Base-by-base conservation (phyloP, 2,113 vertebrate species). In the Clarias magur region DNA sequence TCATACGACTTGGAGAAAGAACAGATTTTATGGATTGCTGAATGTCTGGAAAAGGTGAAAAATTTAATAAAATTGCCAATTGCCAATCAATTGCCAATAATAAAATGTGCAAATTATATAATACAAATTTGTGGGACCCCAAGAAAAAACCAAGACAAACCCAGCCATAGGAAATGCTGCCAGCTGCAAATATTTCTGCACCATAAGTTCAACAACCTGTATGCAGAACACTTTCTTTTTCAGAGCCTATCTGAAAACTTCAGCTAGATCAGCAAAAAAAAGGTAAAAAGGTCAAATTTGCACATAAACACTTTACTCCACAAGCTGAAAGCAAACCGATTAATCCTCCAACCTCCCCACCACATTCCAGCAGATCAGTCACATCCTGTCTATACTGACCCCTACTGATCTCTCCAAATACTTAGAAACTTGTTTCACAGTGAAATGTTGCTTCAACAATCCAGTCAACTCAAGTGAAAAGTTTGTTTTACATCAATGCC, bases 331-430 rank as follows among this genome's bases (percentile, higher is more conserved):
- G 27, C 80, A 63, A 82, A 38, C 57, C 15, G 59, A 82, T 5
- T 11, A 19, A 62, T 8, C 19, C 34, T 34, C 56, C 30, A 80
- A 12, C 25, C 15, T 3, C 21, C 6, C 3, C 27, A 16, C 53
- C 13, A 80, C 30, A 83, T 54, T 67, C 63, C 82, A 83, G 42
- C 62, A 83, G n/a, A 70, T 25, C 65, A 21, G 27, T 72, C 13
- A 72, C 19, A 84, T 59, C 8, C 25, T 57, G 83, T 84, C 12
- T 85, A 19, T 73, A 75, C 54, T 80, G 53, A 57, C 76, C 54
- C 75, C 62, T 85, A 65, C n/a, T 68, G 48, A 68, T 57, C 38
- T 78, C 25, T 54, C 16, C 11, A 30, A n/a, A 80, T 8, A 42
- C 30, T 80, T 16, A 15, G 30, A 56, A 65, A 78, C 23, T 13